A percentile compares a stretch with the other conserved stretches of the same genome.
Conservation (phyloP, 2,113 vertebrate species). For the Leptocoma aspasia region DNA sequence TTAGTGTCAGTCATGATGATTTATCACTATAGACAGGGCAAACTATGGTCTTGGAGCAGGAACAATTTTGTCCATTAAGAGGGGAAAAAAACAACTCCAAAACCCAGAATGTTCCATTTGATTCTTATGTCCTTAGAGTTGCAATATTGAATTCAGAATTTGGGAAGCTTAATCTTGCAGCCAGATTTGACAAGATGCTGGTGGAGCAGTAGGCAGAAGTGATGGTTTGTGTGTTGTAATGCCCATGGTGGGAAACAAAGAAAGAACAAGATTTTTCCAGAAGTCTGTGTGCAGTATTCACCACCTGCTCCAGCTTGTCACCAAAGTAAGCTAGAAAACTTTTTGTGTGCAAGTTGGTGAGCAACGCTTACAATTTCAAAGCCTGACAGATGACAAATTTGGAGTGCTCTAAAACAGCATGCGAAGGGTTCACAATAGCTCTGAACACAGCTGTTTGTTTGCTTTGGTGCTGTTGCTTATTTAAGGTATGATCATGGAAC, state of each 20-base stretch:
- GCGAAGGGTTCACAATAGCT: neutral
- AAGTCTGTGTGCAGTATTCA: slow-evolving; percentile 27
- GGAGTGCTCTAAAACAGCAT: neutral
- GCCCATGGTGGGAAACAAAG: slow-evolving; percentile 49
- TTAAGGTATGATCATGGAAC: neutral
- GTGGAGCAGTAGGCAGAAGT: slow-evolving; percentile 62
- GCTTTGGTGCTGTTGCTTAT: neutral
- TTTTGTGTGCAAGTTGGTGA: neutral
- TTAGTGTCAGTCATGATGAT: slow-evolving; percentile 66
- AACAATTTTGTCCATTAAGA: slow-evolving; percentile 72
- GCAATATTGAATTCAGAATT: slow-evolving; percentile 75
- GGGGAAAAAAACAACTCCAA: neutral
- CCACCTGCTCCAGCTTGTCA: neutral
- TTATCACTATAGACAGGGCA: slow-evolving; percentile 58
- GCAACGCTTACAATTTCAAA: neutral
- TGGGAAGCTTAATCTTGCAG: slow-evolving; percentile 76
- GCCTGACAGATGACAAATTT: neutral
- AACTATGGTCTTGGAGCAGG: slow-evolving; percentile 63
- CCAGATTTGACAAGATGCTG: slow-evolving; percentile 75
- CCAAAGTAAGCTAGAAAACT: neutral
- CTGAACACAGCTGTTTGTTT: neutral
- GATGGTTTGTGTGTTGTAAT: slow-evolving; percentile 46
- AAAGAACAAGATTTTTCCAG: slow-evolving; percentile 27
- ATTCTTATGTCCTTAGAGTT: slow-evolving; percentile 75
- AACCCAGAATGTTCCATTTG: slow-evolving; percentile 65